A percentile compares a stretch with the other conserved stretches of the same genome.
phyloP scores from a whole-genome alignment of 2,113 vertebrate species.

The Meles meles region DNA sequence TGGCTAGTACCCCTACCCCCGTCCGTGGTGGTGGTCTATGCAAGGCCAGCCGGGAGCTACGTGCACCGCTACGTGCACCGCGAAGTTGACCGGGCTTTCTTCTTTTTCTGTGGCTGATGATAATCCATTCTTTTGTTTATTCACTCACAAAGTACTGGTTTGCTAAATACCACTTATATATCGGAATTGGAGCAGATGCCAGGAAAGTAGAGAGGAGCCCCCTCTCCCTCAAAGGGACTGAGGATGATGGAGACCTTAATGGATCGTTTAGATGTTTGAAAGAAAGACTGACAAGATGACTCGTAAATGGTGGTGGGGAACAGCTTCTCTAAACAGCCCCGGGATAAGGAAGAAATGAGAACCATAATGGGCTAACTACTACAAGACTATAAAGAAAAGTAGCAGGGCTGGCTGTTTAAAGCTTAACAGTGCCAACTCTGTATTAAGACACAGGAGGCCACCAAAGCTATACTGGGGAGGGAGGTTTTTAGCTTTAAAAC shows the following conservation, averaged over 20 bases:
- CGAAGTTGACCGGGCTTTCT: neutral
- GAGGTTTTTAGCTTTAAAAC: neutral
- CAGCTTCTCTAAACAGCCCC: neutral
- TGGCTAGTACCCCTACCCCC: neutral
- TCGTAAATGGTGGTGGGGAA: neutral
- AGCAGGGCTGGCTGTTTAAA: neutral
- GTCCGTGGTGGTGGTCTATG: neutral
- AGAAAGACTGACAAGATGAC: neutral
- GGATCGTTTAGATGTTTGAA: neutral
- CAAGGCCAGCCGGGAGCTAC: neutral
- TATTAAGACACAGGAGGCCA: neutral
- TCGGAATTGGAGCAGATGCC: neutral
- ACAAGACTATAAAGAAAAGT: neutral
- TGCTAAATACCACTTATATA: neutral
- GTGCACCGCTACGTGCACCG: rapidly evolving
- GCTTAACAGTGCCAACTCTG: neutral
- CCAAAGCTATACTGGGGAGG: conserved; percentile 1
- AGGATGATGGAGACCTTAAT: neutral
- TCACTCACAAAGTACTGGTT: neutral
- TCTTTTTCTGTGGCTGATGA: neutral
- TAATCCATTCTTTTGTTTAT: neutral
- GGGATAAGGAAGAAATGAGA: neutral
- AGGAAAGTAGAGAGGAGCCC: neutral
- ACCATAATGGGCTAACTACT: neutral
- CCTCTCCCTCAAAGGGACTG: neutral